A percentile compares a stretch with the other conserved stretches of the same genome.
Evolutionary conservation across 2,113 vertebrate species (phyloP).

Genomic region (Setophaga petechia): DNA sequence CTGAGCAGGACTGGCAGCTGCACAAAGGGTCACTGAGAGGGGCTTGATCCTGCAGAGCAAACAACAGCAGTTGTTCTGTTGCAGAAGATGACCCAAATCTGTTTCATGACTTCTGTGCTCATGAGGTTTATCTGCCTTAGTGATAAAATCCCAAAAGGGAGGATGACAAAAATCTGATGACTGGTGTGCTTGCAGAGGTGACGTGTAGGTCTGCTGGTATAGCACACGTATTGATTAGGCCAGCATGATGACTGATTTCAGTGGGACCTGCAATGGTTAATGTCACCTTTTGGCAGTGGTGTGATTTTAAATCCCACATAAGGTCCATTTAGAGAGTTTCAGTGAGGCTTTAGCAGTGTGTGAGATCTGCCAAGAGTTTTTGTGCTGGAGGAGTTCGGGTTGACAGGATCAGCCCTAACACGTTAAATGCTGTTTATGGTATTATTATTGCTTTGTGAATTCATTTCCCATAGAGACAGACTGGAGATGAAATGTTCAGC

Average conservation of each 20-base stretch:
- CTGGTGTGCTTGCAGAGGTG: not conserved
- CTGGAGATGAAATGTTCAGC: constrained; percentile 25
- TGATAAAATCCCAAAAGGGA: not conserved
- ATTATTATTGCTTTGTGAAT: constrained; percentile 59
- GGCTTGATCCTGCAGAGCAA: not conserved
- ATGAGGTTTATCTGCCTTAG: not conserved
- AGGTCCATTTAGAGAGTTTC: not conserved
- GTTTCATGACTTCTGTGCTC: not conserved
- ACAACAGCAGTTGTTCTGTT: not conserved
- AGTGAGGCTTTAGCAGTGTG: not conserved
- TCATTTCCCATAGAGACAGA: constrained; percentile 42
- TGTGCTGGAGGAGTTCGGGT: not conserved
- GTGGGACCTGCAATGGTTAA: not conserved
- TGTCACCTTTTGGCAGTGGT: not conserved
- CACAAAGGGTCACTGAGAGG: not conserved
- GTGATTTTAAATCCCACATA: not conserved
- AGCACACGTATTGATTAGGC: not conserved
- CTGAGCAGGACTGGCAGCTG: not conserved
- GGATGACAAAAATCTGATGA: not conserved
- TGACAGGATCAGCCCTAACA: constrained; percentile 58
- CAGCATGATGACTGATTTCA: not conserved
- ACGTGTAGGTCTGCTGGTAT: not conserved
- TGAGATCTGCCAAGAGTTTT: constrained; percentile 46
- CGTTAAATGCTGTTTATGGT: constrained; percentile 60
- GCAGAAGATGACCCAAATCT: not conserved